Conservation (phyloP, 1,140 invertebrate genomes). For the Maniola jurtina region DNA sequence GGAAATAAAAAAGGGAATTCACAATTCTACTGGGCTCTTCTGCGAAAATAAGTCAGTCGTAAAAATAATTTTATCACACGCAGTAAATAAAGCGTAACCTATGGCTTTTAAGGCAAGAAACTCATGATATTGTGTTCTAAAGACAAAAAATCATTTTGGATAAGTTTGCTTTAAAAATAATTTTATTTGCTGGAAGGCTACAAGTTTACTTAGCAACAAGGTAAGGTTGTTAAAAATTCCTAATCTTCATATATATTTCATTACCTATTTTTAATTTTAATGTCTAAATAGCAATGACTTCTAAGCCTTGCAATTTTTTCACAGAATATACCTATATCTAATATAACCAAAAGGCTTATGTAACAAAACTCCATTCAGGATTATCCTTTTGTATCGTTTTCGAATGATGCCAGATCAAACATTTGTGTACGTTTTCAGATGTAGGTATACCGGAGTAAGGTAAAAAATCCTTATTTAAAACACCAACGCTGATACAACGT, state of each 20-base stretch:
- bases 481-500: not conserved
- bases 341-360: too few species aligned
- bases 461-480: not conserved
- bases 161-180: too few species aligned
- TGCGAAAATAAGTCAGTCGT: constrained; percentile 57
- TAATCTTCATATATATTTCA: too few species aligned
- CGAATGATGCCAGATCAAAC: not conserved
- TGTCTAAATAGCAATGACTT: too few species aligned
- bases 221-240: too few species aligned
- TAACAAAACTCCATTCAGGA: not conserved
- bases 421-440: not conserved
- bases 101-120: not conserved
- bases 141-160: too few species aligned
- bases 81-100: constrained; percentile 51
- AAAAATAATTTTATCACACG: constrained; percentile 59
- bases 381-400: not conserved
- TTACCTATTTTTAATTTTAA: too few species aligned
- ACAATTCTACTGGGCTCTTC: constrained; percentile 44
- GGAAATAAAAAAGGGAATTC: constrained; percentile 40
- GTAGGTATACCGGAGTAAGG: not conserved
- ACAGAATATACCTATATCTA: too few species aligned
- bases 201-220: too few species aligned
- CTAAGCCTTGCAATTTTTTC: too few species aligned
- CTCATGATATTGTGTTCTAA: too few species aligned
- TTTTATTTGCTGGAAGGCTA: too few species aligned